Percentiles rank a stretch among this genome's conserved stretches.
phyloP scores from a whole-genome alignment of 2,113 vertebrate genomes.

The Thunnus maccoyii region DNA sequence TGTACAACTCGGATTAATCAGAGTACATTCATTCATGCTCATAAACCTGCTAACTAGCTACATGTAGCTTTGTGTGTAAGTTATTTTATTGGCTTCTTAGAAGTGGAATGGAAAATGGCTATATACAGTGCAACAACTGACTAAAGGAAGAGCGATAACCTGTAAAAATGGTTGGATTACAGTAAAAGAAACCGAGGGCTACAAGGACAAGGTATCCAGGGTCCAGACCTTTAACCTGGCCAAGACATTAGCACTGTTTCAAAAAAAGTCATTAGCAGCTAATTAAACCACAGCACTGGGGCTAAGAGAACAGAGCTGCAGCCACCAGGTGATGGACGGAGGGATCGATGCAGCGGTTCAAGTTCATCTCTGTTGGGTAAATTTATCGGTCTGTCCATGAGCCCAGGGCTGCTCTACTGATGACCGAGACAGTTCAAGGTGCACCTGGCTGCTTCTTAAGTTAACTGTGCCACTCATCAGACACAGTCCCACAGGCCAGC shows the following conservation, averaged over 20 bases:
- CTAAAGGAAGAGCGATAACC: not conserved
- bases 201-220: not conserved
- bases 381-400: slow-evolving; percentile 27
- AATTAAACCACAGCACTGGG: slow-evolving; percentile 41
- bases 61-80: not conserved
- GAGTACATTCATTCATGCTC: too few relatives aligned
- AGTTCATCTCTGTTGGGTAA: slow-evolving; percentile 10
- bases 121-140: not conserved
- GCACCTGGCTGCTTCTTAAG: slow-evolving; percentile 61
- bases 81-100: too few relatives aligned
- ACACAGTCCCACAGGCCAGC: slow-evolving; percentile 43
- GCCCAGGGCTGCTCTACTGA: slow-evolving; percentile 28
- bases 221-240: slow-evolving; percentile 8
- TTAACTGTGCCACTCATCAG: slow-evolving; percentile 60
- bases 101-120: not conserved
- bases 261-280: slow-evolving; percentile 16
- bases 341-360: slow-evolving; percentile 10
- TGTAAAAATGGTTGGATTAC: not conserved
- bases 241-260: slow-evolving; percentile 8
- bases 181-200: not conserved
- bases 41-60: too few relatives aligned
- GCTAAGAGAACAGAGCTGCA: not conserved
- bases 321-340: not conserved
- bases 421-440: slow-evolving; percentile 53
- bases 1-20: too few relatives aligned